phyloP scores from a whole-genome alignment of 2,113 vertebrate genomes.

The Urocitellus parryii region DNA sequence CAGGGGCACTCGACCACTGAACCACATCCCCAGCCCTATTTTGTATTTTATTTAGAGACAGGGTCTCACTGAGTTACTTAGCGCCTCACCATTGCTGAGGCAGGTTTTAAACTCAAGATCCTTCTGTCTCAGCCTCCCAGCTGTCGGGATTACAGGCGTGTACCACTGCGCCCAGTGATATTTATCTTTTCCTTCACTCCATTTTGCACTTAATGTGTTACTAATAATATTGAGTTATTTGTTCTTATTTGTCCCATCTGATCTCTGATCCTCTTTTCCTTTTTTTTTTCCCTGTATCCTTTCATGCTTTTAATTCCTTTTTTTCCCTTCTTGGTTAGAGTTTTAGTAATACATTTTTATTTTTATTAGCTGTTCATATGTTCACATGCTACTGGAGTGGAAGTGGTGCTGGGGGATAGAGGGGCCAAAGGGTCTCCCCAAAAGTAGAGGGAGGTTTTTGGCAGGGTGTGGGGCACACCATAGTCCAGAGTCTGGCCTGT shows the following conservation, averaged over 20 bases:
- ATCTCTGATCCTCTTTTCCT: not conserved
- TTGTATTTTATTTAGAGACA: too few relatives aligned
- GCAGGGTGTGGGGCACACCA: not conserved
- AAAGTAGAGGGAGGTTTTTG: not conserved
- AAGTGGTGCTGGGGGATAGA: not conserved
- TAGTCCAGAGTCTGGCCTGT: not conserved
- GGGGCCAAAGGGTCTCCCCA: not conserved
- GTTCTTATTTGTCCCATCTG: not conserved
- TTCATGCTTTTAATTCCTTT: not conserved
- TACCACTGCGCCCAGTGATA: not conserved
- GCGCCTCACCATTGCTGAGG: too few relatives aligned
- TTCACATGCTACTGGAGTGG: not conserved
- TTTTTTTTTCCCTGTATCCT: not conserved
- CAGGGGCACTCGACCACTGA: too few relatives aligned
- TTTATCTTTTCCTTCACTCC: not conserved
- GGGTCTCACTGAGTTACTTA: too few relatives aligned
- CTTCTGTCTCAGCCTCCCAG: too few relatives aligned
- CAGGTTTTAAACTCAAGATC: too few relatives aligned
- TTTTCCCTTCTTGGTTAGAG: not conserved
- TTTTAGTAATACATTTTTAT: not conserved
- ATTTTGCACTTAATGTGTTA: not conserved
- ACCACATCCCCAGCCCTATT: too few relatives aligned
- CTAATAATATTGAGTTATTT: not conserved
- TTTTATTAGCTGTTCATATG: not conserved
- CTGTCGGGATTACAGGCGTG: too few relatives aligned